Percentiles rank a stretch among this genome's conserved stretches.
Evolutionary conservation across 2,888 invertebrate species (phyloP).

Genomic region (Drosophila siamana): DNA sequence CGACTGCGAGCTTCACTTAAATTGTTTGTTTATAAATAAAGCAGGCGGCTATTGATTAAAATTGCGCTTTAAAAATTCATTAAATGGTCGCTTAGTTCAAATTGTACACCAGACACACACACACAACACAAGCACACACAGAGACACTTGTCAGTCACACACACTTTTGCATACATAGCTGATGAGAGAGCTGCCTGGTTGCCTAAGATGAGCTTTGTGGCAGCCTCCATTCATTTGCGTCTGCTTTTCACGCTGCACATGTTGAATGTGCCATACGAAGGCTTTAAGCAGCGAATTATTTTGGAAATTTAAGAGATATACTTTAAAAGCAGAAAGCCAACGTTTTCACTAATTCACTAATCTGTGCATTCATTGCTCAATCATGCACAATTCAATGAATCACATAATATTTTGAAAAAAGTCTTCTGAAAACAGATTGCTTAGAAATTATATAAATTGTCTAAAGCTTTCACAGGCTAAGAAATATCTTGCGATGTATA

Average conservation of each 20-base stretch:
- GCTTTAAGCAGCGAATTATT: constrained; percentile 18
- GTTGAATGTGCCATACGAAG: constrained; percentile 44
- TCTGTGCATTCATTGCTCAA: neutral
- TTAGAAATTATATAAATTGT: too few species aligned
- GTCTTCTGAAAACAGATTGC: too few species aligned
- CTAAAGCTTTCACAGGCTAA: too few species aligned
- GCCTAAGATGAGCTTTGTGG: constrained; percentile 8
- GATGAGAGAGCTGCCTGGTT: constrained; percentile 29
- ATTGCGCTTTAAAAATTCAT: constrained; percentile 74
- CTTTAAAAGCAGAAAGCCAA: neutral
- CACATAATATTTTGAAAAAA: too few species aligned
- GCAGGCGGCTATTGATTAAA: constrained; percentile 71
- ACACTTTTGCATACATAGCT: constrained; percentile 28
- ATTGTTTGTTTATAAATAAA: constrained; percentile 75
- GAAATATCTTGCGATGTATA: too few species aligned
- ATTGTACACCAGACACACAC: constrained; percentile 50
- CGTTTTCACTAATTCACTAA: neutral
- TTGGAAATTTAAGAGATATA: neutral
- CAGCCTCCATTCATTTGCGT: constrained; percentile 10
- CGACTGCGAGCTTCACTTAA: constrained; percentile 35
- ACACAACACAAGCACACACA: constrained; percentile 15
- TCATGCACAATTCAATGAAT: too few species aligned
- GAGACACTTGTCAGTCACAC: constrained; percentile 14
- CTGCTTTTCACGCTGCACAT: constrained; percentile 39
- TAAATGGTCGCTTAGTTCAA: constrained; percentile 56